These are phyloP conservation scores for Eupristina koningsbergeri DNA, from an alignment of 1,140 invertebrate genomes.

Conservation along the genomic window DNA sequence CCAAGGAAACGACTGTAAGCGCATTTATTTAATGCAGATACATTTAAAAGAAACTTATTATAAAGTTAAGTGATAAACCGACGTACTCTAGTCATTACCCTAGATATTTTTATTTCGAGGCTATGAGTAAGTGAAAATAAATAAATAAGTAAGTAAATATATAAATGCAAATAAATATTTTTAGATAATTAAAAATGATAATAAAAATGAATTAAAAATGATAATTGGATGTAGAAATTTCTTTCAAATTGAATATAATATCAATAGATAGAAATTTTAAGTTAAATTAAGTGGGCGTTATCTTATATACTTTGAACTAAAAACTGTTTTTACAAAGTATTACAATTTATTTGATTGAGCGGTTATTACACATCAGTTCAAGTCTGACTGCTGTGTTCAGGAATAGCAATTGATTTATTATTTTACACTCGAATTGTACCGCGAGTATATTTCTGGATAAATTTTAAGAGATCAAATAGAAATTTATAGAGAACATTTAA, in stretches of 20 bases:
- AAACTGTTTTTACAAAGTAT: no score
- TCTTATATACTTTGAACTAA: no score
- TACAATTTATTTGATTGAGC: no score
- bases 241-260: not conserved
- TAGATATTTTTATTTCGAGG: not conserved
- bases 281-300: not conserved
- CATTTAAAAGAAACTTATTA: constrained; percentile 4
- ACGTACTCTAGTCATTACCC: not conserved
- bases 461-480: not conserved
- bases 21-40: constrained; percentile 6
- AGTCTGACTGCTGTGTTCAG: no score
- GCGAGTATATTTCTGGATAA: no score
- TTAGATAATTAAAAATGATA: not conserved
- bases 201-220: not conserved
- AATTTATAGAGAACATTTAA: no score
- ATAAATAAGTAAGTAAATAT: no score
- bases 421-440: not conserved
- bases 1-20: constrained; percentile 14
- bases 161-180: no score
- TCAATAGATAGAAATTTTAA: not conserved
- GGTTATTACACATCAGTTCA: no score
- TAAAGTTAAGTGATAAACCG: not conserved
- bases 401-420: not conserved
- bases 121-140: not conserved
- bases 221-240: not conserved